A percentile compares a stretch with the other conserved stretches of the same genome.
Conservation (phyloP, 2,113 vertebrate species). For the Orycteropus afer region DNA sequence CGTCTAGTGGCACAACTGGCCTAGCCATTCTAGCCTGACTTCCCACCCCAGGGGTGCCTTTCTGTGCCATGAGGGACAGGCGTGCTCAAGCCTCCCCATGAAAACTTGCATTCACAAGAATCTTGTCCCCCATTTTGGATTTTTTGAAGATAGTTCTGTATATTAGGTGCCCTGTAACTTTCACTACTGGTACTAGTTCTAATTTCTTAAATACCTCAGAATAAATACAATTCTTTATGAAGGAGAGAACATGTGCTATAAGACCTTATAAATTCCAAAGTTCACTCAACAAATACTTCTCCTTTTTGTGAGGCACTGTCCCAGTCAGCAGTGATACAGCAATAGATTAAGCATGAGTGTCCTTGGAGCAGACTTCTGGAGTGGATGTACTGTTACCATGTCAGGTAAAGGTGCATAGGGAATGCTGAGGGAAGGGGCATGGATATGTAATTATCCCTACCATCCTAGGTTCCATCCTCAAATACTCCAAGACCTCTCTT, state of each 20-base stretch:
- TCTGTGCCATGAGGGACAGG: neutral
- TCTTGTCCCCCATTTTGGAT: neutral
- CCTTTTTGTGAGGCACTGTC: neutral
- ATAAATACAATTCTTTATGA: conserved; percentile 8
- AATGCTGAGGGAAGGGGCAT: too few species aligned
- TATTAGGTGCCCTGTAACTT: neutral
- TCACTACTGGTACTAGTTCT: neutral
- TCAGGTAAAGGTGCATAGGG: neutral
- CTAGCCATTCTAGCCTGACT: neutral
- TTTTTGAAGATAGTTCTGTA: neutral
- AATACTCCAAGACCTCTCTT: neutral
- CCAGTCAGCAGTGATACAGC: neutral
- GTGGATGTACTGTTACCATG: neutral
- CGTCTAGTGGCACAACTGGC: neutral
- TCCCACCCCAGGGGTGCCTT: neutral
- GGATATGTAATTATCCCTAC: neutral
- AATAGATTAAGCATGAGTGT: neutral
- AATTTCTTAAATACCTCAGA: neutral
- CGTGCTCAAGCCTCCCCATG: neutral
- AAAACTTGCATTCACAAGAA: neutral
- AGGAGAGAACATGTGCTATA: neutral
- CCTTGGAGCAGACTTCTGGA: neutral
- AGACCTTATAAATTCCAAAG: neutral
- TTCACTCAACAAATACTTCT: neutral
- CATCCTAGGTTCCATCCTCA: neutral